These are phyloP conservation scores for Sinocyclocheilus anshuiensis DNA, from an alignment of 2,113 vertebrate genomes.

Conservation along the genomic window DNA sequence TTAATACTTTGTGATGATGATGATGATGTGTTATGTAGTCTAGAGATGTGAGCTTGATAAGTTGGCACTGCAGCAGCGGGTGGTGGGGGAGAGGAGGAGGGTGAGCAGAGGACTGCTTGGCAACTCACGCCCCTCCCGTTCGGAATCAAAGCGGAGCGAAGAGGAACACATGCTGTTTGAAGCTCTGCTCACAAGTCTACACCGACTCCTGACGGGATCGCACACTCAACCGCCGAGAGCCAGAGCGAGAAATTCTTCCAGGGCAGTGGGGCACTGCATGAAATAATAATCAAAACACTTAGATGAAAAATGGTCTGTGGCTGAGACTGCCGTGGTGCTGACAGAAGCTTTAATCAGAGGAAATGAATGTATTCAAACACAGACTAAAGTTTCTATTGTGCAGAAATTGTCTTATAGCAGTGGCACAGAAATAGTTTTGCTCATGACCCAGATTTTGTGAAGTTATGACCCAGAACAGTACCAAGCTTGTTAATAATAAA, in stretches of 20 bases:
- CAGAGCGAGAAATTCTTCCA: conserved; percentile 30
- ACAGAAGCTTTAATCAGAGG: conserved; percentile 7
- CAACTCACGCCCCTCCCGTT: conserved; percentile 40
- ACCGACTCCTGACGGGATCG: conserved; percentile 21
- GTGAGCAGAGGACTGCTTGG: conserved; percentile 38
- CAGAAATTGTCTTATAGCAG: background rate
- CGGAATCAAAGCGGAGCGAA: conserved; percentile 26
- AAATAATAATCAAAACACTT: conserved; percentile 41
- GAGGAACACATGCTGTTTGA: conserved; percentile 51
- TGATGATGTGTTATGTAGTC: conserved; percentile 2
- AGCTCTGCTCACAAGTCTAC: conserved; percentile 38
- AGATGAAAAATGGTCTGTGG: conserved; percentile 9
- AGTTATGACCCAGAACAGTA: background rate
- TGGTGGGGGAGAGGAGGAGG: background rate
- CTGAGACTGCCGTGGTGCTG: background rate
- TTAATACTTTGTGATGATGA: background rate
- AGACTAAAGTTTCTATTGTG: conserved; percentile 1
- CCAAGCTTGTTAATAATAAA: background rate
- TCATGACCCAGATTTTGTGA: background rate
- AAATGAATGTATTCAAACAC: background rate
- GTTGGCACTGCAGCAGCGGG: conserved; percentile 36
- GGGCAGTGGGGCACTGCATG: background rate
- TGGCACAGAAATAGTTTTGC: background rate
- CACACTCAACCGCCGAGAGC: conserved; percentile 6
- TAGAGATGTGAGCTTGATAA: conserved; percentile 43